Evolutionary conservation across 2,113 vertebrate genomes (phyloP).

Genomic region (Pluvialis apricaria): DNA sequence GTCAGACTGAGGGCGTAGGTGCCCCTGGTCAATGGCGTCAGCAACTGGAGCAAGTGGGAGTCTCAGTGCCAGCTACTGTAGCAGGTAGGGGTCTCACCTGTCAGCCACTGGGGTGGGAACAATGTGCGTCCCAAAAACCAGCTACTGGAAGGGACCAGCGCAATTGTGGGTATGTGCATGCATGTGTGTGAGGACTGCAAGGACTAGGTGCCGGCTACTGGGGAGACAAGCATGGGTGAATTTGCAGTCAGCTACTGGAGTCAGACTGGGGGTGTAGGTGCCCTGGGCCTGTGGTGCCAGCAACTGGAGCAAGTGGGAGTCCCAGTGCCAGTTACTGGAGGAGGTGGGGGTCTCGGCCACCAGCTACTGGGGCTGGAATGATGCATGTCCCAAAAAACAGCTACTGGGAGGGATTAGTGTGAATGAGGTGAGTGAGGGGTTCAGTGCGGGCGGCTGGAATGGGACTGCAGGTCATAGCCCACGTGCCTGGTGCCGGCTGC

Average conservation of each 20-base stretch:
- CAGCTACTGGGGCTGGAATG: too few species aligned
- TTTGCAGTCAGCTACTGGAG: not conserved
- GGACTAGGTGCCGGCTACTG: not conserved
- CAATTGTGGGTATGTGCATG: not conserved
- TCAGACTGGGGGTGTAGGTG: too few species aligned
- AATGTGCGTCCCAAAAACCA: not conserved
- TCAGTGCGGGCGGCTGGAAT: not conserved
- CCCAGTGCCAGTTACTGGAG: not conserved
- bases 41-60: not conserved
- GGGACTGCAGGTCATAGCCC: not conserved
- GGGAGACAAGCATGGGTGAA: not conserved
- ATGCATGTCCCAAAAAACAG: too few species aligned
- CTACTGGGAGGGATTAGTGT: too few species aligned
- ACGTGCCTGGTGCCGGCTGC: not conserved
- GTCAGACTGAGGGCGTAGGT: not conserved
- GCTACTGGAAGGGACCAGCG: not conserved
- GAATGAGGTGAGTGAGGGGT: not conserved
- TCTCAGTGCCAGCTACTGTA: not conserved
- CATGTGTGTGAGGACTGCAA: not conserved
- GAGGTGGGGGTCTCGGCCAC: not conserved
- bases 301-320: too few species aligned
- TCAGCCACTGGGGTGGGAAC: not conserved
- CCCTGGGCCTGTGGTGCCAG: too few species aligned
- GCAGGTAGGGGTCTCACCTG: not conserved
- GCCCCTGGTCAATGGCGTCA: not conserved